Base-by-base conservation (phyloP, 2,888 invertebrate species). In the Hedya salicella region DNA sequence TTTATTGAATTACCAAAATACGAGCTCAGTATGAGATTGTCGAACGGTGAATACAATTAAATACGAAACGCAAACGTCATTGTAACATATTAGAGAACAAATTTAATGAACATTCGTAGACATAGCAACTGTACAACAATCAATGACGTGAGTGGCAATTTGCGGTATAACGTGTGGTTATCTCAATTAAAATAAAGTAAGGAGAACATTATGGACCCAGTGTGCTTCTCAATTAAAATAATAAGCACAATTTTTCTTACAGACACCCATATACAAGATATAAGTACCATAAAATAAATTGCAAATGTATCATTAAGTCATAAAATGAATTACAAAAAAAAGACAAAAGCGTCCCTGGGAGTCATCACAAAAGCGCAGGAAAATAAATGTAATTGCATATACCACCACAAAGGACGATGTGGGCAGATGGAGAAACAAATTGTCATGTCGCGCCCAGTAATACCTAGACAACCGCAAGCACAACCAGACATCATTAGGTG, bases 381-480 rank as follows among this genome's bases (percentile, higher is more conserved):
- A 77, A 79, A 80, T 78, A 73, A 79, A 79, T 81, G 78, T 87
- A 86, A 87, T 89, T 87, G 80, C 79, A 78, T 70, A 75, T 71
- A 76, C 75, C 73, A 82, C 85, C 83, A 83, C 86, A 86, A 84
- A 81, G 75, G 76, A 79, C 75, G 74, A 76, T 78, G 80, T 76
- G 81, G 71, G 79, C 81, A 85, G 78, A 86, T 84, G 83, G 85
- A 86, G 83, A 86, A 85, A 84, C 82, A 85, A 84, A 85, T 85
- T 85, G 81, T 79, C 72, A 78, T 83, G 86, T 88, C 85, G 82
- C 82, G 81, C 73, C 77, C 79, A 82, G 84, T 85, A 86, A 86
- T 80, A 77, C 68, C 69, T 52, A 46, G 67, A 75, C 74, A 75
- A 87, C 85, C 85, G 78, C 86, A 86, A 76, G 48, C 66, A 40